Percentiles rank a stretch among this genome's conserved stretches.
Evolutionary conservation across 2,888 invertebrate species (phyloP).

Genomic region (Eupithecia subfuscata): DNA sequence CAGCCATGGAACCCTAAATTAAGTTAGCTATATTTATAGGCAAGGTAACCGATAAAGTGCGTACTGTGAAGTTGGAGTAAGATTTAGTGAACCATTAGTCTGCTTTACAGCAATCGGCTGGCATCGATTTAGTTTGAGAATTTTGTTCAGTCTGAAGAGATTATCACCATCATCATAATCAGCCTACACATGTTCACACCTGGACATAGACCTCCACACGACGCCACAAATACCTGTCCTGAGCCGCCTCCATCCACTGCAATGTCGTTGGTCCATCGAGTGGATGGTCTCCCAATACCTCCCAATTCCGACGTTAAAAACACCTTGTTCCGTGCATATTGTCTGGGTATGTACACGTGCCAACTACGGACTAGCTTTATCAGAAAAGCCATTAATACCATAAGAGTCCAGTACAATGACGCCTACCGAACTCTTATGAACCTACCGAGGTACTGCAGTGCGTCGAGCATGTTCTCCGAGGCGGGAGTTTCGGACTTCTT

Average conservation of each 20-base stretch:
- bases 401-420: too few species aligned
- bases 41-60: constrained; percentile 51
- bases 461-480: too few species aligned
- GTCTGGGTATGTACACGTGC: too few species aligned
- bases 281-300: not conserved
- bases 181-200: not conserved
- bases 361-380: too few species aligned
- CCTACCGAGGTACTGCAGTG: too few species aligned
- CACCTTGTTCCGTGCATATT: too few species aligned
- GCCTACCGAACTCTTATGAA: too few species aligned
- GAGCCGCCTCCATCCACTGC: not conserved
- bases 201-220: not conserved
- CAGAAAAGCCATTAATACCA: too few species aligned
- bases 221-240: not conserved
- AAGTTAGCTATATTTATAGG: constrained; percentile 60
- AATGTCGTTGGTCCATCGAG: not conserved
- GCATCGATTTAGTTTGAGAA: constrained; percentile 14
- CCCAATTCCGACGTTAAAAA: too few species aligned
- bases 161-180: not conserved
- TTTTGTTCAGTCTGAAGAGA: not conserved
- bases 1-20: constrained; percentile 50
- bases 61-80: constrained; percentile 29
- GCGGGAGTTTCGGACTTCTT: too few species aligned
- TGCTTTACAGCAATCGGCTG: constrained; percentile 25
- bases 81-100: constrained; percentile 26